phyloP scores from a whole-genome alignment of 2,797 vertebrate genomes.

The Anguilla obscura region DNA sequence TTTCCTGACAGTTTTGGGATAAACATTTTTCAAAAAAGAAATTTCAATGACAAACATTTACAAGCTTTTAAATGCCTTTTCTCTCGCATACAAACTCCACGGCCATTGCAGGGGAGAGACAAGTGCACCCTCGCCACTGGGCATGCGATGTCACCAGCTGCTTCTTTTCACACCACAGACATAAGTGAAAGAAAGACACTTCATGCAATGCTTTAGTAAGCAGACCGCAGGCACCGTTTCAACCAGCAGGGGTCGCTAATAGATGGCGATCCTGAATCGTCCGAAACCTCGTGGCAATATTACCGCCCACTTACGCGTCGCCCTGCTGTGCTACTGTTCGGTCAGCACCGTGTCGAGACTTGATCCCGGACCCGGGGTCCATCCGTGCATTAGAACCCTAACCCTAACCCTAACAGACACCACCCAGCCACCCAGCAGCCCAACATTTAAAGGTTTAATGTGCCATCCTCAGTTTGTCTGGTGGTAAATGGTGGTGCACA shows the following conservation, averaged over 20 bases:
- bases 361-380: no score
- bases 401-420: background rate
- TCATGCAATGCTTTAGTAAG: background rate
- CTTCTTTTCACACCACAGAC: background rate
- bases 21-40: no score
- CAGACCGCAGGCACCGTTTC: background rate
- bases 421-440: no score
- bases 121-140: no score
- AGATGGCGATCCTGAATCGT: background rate
- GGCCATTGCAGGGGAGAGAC: no score
- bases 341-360: no score
- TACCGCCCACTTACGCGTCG: background rate
- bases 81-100: no score
- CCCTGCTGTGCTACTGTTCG: no score
- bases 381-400: no score
- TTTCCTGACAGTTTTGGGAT: background rate
- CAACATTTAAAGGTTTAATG: background rate
- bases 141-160: background rate
- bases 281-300: background rate
- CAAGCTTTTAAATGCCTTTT: no score
- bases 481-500: background rate
- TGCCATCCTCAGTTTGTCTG: background rate
- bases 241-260: background rate
- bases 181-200: background rate
- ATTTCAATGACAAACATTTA: no score